A percentile compares a stretch with the other conserved stretches of the same genome.
Conservation (phyloP, 2,797 vertebrate species). For the Cirrhinus molitorella region DNA sequence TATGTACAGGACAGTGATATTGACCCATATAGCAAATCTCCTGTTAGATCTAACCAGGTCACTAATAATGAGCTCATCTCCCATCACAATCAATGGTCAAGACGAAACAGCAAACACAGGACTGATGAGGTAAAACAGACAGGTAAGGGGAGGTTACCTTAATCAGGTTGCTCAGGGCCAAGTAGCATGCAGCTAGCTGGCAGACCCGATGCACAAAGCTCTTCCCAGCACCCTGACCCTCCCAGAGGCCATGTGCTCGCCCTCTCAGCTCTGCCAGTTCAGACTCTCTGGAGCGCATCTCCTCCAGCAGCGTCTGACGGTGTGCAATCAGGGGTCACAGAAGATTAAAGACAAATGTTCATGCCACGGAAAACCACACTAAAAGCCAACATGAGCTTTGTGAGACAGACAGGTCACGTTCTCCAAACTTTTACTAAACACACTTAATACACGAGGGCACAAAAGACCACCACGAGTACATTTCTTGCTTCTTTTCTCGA, state of each 20-base stretch:
- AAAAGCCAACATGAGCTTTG: slow-evolving; percentile 5
- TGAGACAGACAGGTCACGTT: background rate
- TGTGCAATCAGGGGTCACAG: slow-evolving; percentile 22
- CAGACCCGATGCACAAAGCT: slow-evolving; percentile 97
- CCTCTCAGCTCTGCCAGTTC: slow-evolving; percentile 93
- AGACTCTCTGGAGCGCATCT: slow-evolving; percentile 89
- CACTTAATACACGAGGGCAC: slow-evolving; percentile 6
- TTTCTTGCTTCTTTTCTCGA: slow-evolving; percentile 39
- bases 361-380: slow-evolving; percentile 32
- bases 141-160: slow-evolving; percentile 82
- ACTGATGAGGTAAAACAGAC: slow-evolving; percentile 9
- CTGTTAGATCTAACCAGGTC: background rate
- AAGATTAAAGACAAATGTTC: slow-evolving; percentile 36
- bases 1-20: no score
- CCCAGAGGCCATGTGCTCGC: slow-evolving; percentile 94
- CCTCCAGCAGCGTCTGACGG: slow-evolving; percentile 94
- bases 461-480: slow-evolving; percentile 30
- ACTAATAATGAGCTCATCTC: background rate
- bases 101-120: slow-evolving; percentile 39
- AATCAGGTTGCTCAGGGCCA: slow-evolving; percentile 95
- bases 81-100: background rate
- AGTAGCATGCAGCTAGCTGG: slow-evolving; percentile 94
- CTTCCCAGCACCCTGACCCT: slow-evolving; percentile 94
- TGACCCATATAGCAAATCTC: background rate
- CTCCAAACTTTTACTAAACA: slow-evolving; percentile 31